Percentiles rank a stretch among this genome's conserved stretches.
phyloP scores from a whole-genome alignment of 2,113 vertebrate genomes.

The Mobula hypostoma region DNA sequence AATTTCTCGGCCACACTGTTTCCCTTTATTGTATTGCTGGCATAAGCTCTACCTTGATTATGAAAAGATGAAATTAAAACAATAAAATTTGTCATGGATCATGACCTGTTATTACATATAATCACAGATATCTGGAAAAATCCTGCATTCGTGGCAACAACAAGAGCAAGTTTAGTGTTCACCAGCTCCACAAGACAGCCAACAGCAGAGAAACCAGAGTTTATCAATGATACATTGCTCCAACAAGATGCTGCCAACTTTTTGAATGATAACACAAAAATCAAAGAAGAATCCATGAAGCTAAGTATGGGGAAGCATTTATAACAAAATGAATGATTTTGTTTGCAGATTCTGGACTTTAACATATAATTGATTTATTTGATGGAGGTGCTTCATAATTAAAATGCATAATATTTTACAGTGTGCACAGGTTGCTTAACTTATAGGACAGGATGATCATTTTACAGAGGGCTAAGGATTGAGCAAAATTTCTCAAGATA shows the following conservation, averaged over 20 bases:
- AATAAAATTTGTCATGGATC: not conserved
- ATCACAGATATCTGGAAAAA: not conserved
- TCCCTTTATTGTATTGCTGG: not conserved
- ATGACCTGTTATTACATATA: not conserved
- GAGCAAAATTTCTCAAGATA: not conserved
- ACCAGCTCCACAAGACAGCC: not conserved
- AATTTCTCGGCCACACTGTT: too few species aligned
- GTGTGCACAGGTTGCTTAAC: not conserved
- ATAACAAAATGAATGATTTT: not conserved
- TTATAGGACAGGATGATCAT: not conserved
- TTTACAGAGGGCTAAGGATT: not conserved
- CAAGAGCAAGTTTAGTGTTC: too few species aligned
- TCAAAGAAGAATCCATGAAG: not conserved
- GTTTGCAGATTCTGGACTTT: not conserved
- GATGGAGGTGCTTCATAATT: not conserved
- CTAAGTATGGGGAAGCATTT: not conserved
- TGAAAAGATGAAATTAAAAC: not conserved
- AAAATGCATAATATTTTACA: not conserved
- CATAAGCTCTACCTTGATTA: not conserved
- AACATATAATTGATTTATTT: not conserved
- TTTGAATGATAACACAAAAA: not conserved
- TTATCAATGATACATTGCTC: not conserved
- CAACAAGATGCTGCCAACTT: conserved; percentile 14
- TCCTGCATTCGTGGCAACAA: not conserved
- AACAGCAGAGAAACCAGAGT: not conserved